Evolutionary conservation across 2,113 vertebrate species (phyloP).

Genomic region (Mungos mungo): DNA sequence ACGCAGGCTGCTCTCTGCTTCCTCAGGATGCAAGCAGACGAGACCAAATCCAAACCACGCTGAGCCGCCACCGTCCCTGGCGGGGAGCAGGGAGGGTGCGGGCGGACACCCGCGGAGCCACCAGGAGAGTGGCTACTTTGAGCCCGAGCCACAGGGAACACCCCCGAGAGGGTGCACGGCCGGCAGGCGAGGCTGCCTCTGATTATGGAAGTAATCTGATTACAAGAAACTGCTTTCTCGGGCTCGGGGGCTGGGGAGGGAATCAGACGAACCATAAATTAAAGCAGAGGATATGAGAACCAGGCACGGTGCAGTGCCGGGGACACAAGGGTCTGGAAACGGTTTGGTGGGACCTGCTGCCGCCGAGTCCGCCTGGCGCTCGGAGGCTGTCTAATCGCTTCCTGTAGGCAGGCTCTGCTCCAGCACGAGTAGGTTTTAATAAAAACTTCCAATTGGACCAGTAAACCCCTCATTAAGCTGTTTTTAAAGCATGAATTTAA

Average conservation of each 20-base stretch:
- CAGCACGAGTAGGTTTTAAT: conserved; percentile 91
- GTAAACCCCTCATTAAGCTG: conserved; percentile 94
- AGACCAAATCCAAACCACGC: neutral
- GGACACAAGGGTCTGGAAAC: conserved; percentile 89
- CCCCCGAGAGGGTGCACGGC: neutral
- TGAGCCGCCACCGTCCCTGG: neutral
- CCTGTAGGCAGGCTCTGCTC: conserved; percentile 88
- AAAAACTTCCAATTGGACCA: conserved; percentile 93
- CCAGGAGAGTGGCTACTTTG: neutral
- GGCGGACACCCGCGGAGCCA: neutral
- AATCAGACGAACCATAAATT: conserved; percentile 70
- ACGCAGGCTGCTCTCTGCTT: neutral
- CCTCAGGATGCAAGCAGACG: fast-evolving
- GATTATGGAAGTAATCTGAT: conserved; percentile 60
- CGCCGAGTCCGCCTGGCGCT: conserved; percentile 79
- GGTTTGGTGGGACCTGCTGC: conserved; percentile 85
- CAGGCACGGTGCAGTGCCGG: conserved; percentile 43
- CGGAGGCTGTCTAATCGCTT: conserved; percentile 89
- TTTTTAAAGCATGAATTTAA: conserved; percentile 94
- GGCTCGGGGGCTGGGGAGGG: neutral
- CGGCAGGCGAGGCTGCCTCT: neutral
- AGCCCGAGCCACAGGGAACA: neutral
- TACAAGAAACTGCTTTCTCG: conserved; percentile 63
- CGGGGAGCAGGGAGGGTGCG: neutral
- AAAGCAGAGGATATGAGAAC: conserved; percentile 75